Base-by-base conservation (phyloP, 1,140 invertebrate genomes). In the Drusus annulatus region DNA sequence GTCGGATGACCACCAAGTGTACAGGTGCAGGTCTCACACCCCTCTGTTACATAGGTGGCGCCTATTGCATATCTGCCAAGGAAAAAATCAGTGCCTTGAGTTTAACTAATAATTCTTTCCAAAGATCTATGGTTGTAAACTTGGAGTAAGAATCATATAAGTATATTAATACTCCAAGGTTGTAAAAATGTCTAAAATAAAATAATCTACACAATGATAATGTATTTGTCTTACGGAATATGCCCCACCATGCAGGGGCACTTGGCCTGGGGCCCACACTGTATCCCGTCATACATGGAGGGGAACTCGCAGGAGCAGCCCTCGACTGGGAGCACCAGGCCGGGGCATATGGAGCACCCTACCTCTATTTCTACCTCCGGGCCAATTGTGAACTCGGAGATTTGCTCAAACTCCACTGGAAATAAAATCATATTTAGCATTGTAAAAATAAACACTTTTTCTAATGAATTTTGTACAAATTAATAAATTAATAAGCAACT, bases 1-100 rank as follows among this genome's bases (percentile, higher is more conserved):
- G 90, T 86, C 0, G 92, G 85, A 15, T 91, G 86, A 23, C 96
- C 96, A 15, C 93, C 93, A 16, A 96, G 82, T 77, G 93, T 91
- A 87, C 96, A 97, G 23, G 93, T 89, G 84, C 96, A 97, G 74
- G 94, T 91, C 76, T 93, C 90, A 86, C 96, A 97, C 45, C 93
- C 90, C 8, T 92, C 90, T 58, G 92, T 93, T 81, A 93, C 91
- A 82, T 92, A 96, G 13, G 91, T 88, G 1, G 91, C 90, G 0
- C 93, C 94, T 76, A 95, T 93, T 23, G 91, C 88, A 86, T 95
- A 96, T 54, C 93, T 95, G 80, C 31, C 84, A 52, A 63, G 23
- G 5, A 63, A 45, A 45, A 45, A 10, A 45, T 13, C 5, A 45
- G 2, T 13, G 36, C 10, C 13, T 45, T 45, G 13, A 8, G 36